Percentiles rank a stretch among this genome's conserved stretches.
phyloP scores from a whole-genome alignment of 2,113 vertebrate species.

The Bothrops jararaca region DNA sequence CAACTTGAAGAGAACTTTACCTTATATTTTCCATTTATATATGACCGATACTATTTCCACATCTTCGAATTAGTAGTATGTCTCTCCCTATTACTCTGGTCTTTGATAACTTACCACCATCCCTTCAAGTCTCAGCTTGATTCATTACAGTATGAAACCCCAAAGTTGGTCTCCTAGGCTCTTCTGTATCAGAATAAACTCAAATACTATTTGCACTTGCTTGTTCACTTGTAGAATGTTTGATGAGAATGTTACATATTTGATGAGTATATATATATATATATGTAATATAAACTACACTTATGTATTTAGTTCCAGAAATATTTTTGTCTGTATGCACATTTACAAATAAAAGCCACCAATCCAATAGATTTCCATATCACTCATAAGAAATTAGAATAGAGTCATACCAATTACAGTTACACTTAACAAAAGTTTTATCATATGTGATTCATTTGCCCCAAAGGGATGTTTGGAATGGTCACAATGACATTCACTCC shows the following conservation, averaged over 20 bases:
- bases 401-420: background rate
- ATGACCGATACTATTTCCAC: background rate
- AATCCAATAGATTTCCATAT: background rate
- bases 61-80: background rate
- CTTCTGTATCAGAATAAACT: background rate
- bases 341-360: background rate
- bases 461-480: background rate
- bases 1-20: background rate
- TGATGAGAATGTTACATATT: background rate
- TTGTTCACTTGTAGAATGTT: background rate
- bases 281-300: background rate
- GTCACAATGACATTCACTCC: background rate
- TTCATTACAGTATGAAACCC: background rate
- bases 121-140: background rate
- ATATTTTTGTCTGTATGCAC: background rate
- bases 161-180: background rate
- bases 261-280: background rate
- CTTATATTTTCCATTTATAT: background rate
- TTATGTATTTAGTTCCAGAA: background rate
- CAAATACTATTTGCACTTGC: background rate
- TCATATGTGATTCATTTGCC: background rate
- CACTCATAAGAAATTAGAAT: background rate
- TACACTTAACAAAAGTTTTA: background rate
- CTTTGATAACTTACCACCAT: background rate
- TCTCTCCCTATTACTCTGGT: background rate